These are phyloP conservation scores for Saguinus oedipus DNA, from an alignment of 2,797 vertebrate species.

Conservation along the genomic window DNA sequence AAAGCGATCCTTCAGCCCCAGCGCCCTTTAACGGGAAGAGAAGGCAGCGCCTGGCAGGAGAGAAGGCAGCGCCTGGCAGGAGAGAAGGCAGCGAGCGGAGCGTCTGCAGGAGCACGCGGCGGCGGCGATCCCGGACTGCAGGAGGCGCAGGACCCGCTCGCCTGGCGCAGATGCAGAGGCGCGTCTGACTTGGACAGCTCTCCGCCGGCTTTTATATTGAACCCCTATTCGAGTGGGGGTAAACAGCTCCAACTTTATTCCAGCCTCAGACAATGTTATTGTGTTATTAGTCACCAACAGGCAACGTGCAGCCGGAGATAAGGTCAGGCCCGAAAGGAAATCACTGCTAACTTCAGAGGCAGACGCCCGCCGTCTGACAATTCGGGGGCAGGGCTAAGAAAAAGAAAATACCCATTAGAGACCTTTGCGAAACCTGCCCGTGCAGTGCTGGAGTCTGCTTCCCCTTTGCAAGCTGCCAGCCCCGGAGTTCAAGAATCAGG, in stretches of 20 bases:
- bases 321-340: slow-evolving; percentile 86
- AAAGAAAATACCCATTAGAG: slow-evolving; percentile 76
- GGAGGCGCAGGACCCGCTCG: not conserved
- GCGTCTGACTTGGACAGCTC: slow-evolving; percentile 82
- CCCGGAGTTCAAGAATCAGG: slow-evolving; percentile 73
- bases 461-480: slow-evolving; percentile 74
- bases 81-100: not conserved
- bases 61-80: not conserved
- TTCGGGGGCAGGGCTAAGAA: slow-evolving; percentile 73
- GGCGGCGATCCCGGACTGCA: not conserved
- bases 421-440: slow-evolving; percentile 81
- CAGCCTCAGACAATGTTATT: slow-evolving; percentile 90
- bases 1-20: not conserved
- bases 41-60: not conserved
- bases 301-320: slow-evolving; percentile 89
- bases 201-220: slow-evolving; percentile 89
- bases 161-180: slow-evolving; percentile 38
- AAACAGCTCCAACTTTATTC: slow-evolving; percentile 88
- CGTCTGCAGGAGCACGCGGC: not conserved
- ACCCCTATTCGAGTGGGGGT: slow-evolving; percentile 86
- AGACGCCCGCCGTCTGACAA: slow-evolving; percentile 84
- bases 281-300: slow-evolving; percentile 89
- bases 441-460: slow-evolving; percentile 65
- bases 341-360: slow-evolving; percentile 84
- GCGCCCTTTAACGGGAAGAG: not conserved